Evolutionary conservation across 2,113 vertebrate genomes (phyloP), one percentile per base, ranked within the genome.

Genomic region (Raja brachyura): DNA sequence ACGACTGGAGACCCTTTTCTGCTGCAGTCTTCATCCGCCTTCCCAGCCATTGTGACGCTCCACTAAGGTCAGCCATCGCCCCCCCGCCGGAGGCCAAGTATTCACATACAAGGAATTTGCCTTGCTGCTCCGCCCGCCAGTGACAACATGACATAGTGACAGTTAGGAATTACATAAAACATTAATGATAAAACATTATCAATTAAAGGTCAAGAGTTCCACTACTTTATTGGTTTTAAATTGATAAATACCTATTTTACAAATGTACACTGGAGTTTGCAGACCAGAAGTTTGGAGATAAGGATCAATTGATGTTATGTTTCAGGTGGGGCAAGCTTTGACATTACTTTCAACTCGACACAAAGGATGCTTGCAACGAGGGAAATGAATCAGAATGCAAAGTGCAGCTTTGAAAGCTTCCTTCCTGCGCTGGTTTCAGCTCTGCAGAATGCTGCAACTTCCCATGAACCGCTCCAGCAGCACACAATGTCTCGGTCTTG

Each of bases 191-290:
- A 48, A 48, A 48, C 39, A 48, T 48, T 48, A 48, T 48, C 39
- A 3, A 48, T 48, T 48, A 48, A 48, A 86, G 5, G 13, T 31
- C 8, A 4, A 85, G 56, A 86, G 83, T 61, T 86, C n/a, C 14
- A 63, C 5, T 31, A 86, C 11, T 88, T 88, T 16, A 86, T 66
- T 88, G 2, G 59, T 63, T 66, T 33, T 28, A 88, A 66, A 63
- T 66, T 31, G 59, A 63, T 63, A 88, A 88, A 88, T 66, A 88
- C 28, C 10, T 88, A 88, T 2, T 88, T 88, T 88, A 88, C 83
- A 88, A 88, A 66, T 88, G 59, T 88, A 88, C 83, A 88, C 2
- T 11, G 4, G 59, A 63, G 56, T 88, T 63, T 54, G 54, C 39
- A 54, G 59, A n/a, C 63, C 16, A 31, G 28, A 59, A 63, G 83